These are phyloP conservation scores for Meriones psammophilus DNA, from an alignment of 2,797 vertebrate genomes.

Conservation along the genomic window DNA sequence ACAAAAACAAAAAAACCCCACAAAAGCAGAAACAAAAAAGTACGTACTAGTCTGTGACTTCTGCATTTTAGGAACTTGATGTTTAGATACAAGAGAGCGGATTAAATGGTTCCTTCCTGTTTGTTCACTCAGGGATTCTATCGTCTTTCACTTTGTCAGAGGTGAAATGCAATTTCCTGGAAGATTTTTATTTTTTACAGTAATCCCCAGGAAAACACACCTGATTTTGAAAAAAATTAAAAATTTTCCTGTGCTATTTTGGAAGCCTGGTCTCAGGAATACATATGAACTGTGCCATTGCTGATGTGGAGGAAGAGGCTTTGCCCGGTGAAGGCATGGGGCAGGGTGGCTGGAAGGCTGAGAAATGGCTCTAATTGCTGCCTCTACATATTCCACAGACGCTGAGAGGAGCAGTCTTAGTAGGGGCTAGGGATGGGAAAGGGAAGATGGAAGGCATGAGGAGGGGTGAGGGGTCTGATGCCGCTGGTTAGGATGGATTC, in stretches of 20 bases:
- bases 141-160: not conserved
- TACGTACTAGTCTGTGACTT: not conserved
- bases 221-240: not conserved
- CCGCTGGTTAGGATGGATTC: too few species aligned
- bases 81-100: not conserved
- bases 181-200: not conserved
- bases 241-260: not conserved
- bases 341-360: not conserved
- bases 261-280: not conserved
- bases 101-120: not conserved
- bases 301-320: not conserved
- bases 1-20: too few species aligned
- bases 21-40: too few species aligned
- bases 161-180: not conserved
- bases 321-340: accelerated
- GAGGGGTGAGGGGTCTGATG: not conserved
- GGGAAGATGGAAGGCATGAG: not conserved
- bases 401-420: not conserved
- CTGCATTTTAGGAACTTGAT: not conserved
- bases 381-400: not conserved
- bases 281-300: not conserved
- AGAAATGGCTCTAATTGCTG: not conserved
- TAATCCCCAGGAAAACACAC: not conserved
- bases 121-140: not conserved
- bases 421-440: too few species aligned